These are phyloP conservation scores for Mamestra configurata DNA, from an alignment of 1,140 invertebrate genomes.

Conservation along the genomic window DNA sequence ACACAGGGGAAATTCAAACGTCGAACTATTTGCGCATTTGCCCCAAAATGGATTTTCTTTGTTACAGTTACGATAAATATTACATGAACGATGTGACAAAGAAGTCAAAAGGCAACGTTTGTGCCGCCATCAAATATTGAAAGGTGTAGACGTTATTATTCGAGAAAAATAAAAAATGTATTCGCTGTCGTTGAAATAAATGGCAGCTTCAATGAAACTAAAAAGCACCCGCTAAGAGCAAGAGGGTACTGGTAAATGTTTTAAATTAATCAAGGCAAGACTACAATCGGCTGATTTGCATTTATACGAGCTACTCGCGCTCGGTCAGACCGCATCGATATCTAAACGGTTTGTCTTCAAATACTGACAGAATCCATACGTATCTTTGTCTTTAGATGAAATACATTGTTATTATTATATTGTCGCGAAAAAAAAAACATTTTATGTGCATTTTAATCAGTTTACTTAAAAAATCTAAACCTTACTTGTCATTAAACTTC, in stretches of 20 bases:
- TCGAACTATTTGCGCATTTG: conserved; percentile 83
- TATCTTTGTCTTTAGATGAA: conserved; percentile 24
- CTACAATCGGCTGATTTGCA: conserved; percentile 76
- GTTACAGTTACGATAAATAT: conserved; percentile 81
- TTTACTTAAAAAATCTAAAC: conserved; percentile 3
- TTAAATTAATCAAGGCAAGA: conserved; percentile 70
- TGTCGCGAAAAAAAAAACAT: too few species aligned
- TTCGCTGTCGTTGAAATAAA: conserved; percentile 40
- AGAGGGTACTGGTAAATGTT: conserved; percentile 63
- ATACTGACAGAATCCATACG: conserved; percentile 37
- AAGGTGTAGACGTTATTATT: conserved; percentile 40
- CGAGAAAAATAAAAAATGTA: conserved; percentile 19
- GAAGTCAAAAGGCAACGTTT: conserved; percentile 71
- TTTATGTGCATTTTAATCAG: too few species aligned
- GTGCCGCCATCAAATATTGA: conserved; percentile 69
- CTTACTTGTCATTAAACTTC: not conserved
- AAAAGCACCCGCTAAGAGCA: conserved; percentile 39
- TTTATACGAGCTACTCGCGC: conserved; percentile 73
- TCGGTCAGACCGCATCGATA: conserved; percentile 65
- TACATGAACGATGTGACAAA: conserved; percentile 81
- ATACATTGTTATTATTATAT: not conserved
- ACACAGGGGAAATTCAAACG: conserved; percentile 84
- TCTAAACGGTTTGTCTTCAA: conserved; percentile 56
- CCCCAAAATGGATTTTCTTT: conserved; percentile 83
- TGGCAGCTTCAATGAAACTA: conserved; percentile 41